A percentile compares a stretch with the other conserved stretches of the same genome.
Conservation (phyloP, 2,888 invertebrate genomes). For the Leptinotarsa juncta region DNA sequence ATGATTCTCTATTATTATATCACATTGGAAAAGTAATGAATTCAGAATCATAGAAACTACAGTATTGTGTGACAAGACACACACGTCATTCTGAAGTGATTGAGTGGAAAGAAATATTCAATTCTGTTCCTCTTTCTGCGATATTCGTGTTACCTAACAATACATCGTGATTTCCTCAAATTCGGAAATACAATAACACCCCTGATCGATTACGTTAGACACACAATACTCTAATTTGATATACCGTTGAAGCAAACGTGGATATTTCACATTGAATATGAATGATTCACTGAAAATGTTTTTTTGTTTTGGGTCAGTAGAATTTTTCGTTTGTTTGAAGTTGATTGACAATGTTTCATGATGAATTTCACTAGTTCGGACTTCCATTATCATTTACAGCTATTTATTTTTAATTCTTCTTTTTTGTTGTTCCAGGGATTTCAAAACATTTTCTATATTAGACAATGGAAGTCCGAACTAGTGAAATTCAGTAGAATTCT, state of each 20-base stretch:
- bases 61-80: slow-evolving; percentile 21
- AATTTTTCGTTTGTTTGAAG: background rate
- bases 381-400: no score
- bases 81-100: slow-evolving; percentile 39
- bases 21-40: background rate
- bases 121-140: slow-evolving; percentile 38
- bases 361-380: no score
- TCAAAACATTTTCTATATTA: background rate
- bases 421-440: no score
- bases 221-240: slow-evolving; percentile 26
- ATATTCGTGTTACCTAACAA: slow-evolving; percentile 41
- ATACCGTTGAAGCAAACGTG: slow-evolving; percentile 5
- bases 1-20: background rate
- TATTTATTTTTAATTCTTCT: no score
- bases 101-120: slow-evolving; percentile 40
- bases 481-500: no score
- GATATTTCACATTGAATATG: background rate
- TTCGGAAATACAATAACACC: slow-evolving; percentile 39
- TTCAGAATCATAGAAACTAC: slow-evolving; percentile 14
- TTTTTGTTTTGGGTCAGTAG: background rate
- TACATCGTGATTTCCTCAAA: slow-evolving; percentile 47
- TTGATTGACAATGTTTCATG: no score
- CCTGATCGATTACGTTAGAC: slow-evolving; percentile 31
- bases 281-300: background rate
- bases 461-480: no score